Percentiles rank a stretch among this genome's conserved stretches.
Evolutionary conservation across 1,140 invertebrate species (phyloP).

Genomic region (Hetaerina americana): DNA sequence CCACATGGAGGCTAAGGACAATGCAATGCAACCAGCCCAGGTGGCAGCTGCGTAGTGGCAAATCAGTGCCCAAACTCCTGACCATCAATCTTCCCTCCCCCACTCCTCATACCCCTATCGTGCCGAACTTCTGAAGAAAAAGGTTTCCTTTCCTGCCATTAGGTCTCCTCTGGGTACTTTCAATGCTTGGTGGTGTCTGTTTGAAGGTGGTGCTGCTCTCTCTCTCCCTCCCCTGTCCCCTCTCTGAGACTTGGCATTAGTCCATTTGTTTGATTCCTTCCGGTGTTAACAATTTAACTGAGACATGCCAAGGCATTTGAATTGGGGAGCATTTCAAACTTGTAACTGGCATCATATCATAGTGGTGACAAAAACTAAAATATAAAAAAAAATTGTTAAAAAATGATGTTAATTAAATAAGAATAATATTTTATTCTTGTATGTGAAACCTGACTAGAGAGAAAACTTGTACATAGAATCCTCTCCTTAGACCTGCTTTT

Average conservation of each 20-base stretch:
- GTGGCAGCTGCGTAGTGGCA: neutral
- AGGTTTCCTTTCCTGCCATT: neutral
- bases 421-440: neutral
- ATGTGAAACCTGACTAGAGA: neutral
- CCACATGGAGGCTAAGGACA: neutral
- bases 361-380: neutral
- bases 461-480: neutral
- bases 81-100: no score
- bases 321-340: neutral
- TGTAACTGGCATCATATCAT: neutral
- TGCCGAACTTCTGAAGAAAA: neutral
- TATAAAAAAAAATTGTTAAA: neutral
- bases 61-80: no score
- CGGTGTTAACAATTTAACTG: neutral
- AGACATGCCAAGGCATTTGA: neutral
- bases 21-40: neutral
- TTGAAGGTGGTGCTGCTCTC: neutral
- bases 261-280: neutral
- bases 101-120: no score
- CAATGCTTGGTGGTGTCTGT: no score
- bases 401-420: neutral
- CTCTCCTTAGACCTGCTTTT: neutral
- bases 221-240: no score
- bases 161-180: neutral
- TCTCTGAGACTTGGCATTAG: no score